A percentile compares a stretch with the other conserved stretches of the same genome.
These are phyloP conservation scores for Myotis brandtii DNA, from an alignment of 2,113 vertebrate species.

Conservation along the genomic window DNA sequence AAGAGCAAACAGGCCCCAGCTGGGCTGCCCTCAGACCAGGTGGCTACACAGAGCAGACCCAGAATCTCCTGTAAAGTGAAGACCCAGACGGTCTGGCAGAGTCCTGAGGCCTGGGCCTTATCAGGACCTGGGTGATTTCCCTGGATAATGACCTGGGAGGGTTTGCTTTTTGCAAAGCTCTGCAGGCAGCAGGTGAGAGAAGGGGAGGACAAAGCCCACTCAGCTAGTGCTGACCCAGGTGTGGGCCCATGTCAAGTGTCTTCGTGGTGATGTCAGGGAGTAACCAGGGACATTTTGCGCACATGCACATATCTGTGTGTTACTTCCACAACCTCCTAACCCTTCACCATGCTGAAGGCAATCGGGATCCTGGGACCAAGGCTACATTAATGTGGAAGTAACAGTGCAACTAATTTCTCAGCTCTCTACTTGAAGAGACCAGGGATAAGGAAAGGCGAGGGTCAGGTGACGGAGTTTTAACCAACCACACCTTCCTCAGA, in stretches of 20 bases:
- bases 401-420: neutral
- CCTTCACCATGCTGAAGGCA: neutral
- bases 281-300: neutral
- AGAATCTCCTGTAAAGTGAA: neutral
- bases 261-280: neutral
- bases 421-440: too few relatives aligned
- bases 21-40: neutral
- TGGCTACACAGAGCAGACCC: neutral
- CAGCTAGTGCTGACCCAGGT: too few relatives aligned
- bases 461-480: neutral
- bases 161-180: neutral
- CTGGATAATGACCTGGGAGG: rapidly evolving
- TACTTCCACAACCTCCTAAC: too few relatives aligned
- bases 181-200: neutral
- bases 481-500: neutral
- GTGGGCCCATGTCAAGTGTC: neutral
- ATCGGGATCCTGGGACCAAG: rapidly evolving
- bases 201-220: neutral
- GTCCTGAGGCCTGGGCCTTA: neutral
- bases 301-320: too few relatives aligned
- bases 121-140: neutral
- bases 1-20: neutral
- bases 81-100: neutral
- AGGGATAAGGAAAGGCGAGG: too few relatives aligned
- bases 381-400: neutral